Evolutionary conservation across 2,797 vertebrate species (phyloP).

Genomic region (Xiphorhynchus erythropygius): DNA sequence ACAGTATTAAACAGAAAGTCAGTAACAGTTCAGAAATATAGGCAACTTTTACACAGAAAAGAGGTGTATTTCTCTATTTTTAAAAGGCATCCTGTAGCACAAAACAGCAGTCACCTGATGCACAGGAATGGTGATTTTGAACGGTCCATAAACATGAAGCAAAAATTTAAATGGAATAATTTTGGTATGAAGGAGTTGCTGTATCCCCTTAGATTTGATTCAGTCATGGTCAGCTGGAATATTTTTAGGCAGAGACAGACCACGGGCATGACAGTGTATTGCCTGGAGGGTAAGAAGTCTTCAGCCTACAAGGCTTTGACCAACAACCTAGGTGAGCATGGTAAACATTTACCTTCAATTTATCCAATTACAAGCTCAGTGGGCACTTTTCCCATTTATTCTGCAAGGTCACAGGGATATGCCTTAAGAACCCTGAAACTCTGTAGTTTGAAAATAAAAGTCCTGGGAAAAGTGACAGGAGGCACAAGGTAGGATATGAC

Average conservation of each 20-base stretch:
- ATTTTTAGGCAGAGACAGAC: not conserved
- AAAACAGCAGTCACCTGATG: not conserved
- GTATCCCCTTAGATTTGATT: not conserved
- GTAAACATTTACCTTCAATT: not conserved
- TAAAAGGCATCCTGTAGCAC: not conserved
- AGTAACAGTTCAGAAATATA: not conserved
- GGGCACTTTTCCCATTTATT: not conserved
- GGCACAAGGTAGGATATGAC: not conserved
- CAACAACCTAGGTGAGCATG: not conserved
- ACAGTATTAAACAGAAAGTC: not conserved
- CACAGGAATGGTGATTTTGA: not conserved
- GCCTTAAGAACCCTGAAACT: not conserved
- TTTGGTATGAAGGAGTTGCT: not conserved
- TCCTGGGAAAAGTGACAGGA: not conserved
- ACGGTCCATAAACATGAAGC: not conserved
- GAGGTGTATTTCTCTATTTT: not conserved
- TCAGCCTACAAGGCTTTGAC: not conserved
- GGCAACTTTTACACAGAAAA: not conserved
- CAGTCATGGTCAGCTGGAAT: not conserved
- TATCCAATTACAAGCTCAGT: not conserved
- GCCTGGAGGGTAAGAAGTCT: not conserved
- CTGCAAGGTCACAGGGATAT: not conserved
- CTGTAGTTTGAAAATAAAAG: not conserved
- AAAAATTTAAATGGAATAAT: not conserved
- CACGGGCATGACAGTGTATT: not conserved